Evolutionary conservation across 2,797 vertebrate genomes (phyloP).

Genomic region (Spondyliosoma cantharus): DNA sequence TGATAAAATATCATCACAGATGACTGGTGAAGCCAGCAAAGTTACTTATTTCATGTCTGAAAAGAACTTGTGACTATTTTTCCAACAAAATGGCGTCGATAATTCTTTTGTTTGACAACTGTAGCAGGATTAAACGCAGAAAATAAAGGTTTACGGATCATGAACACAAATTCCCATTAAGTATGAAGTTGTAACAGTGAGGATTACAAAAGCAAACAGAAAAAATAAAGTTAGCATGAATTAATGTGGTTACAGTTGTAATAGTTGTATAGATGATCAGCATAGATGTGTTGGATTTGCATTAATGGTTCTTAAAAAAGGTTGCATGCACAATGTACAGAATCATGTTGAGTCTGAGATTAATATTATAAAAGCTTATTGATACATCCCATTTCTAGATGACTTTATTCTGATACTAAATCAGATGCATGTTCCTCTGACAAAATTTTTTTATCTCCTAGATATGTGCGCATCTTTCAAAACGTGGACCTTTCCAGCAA

Average conservation of each 20-base stretch:
- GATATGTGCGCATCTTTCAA: conserved; percentile 97
- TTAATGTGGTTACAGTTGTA: not conserved
- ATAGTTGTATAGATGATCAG: too few relatives aligned
- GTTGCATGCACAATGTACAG: not conserved
- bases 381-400: not conserved
- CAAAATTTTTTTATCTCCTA: conserved; percentile 66
- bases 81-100: not conserved
- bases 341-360: not conserved
- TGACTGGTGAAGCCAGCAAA: not conserved
- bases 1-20: not conserved
- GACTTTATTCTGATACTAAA: not conserved
- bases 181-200: not conserved
- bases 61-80: not conserved
- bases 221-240: not conserved
- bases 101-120: not conserved
- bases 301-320: not conserved
- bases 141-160: not conserved
- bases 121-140: not conserved
- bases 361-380: not conserved
- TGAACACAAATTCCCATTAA: not conserved
- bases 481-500: conserved; percentile 99
- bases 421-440: conserved; percentile 4
- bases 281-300: not conserved
- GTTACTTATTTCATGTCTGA: not conserved
- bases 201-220: not conserved